Percentiles rank a stretch among this genome's conserved stretches.
phyloP scores from a whole-genome alignment of 1,140 invertebrate genomes.

The Homarus americanus region DNA sequence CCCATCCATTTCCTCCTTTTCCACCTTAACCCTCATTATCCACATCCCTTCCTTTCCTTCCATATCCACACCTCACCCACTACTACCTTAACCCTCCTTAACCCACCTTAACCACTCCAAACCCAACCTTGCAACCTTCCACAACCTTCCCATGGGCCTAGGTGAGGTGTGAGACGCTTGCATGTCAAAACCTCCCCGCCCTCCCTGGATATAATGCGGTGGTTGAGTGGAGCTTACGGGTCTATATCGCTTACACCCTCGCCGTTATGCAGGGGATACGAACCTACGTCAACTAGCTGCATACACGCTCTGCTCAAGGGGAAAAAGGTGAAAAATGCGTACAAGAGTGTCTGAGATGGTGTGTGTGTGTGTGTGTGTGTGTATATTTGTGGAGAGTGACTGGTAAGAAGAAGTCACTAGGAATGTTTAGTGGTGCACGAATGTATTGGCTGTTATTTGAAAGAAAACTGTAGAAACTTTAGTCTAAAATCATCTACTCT shows the following conservation, averaged over 20 bases:
- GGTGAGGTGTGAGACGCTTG: too few species aligned
- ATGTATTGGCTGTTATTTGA: too few species aligned
- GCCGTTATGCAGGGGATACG: neutral
- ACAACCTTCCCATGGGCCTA: too few species aligned
- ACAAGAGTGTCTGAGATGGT: too few species aligned
- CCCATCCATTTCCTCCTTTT: conserved; percentile 1
- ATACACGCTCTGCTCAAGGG: neutral
- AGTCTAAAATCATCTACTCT: too few species aligned
- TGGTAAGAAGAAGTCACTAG: too few species aligned
- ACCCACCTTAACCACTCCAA: neutral
- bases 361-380: too few species aligned
- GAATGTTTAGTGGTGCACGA: too few species aligned
- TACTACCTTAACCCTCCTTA: neutral
- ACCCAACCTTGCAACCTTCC: too few species aligned
- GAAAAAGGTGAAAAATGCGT: neutral
- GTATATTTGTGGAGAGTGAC: too few species aligned
- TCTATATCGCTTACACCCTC: neutral
- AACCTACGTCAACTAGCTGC: neutral
- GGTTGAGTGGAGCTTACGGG: neutral
- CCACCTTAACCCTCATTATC: neutral
- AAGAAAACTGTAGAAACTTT: too few species aligned
- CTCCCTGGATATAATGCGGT: neutral
- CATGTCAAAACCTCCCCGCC: neutral
- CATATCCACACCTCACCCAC: neutral
- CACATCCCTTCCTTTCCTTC: neutral